These are phyloP conservation scores for Xylocopa sonorina DNA, from an alignment of 1,140 invertebrate species.

Conservation along the genomic window DNA sequence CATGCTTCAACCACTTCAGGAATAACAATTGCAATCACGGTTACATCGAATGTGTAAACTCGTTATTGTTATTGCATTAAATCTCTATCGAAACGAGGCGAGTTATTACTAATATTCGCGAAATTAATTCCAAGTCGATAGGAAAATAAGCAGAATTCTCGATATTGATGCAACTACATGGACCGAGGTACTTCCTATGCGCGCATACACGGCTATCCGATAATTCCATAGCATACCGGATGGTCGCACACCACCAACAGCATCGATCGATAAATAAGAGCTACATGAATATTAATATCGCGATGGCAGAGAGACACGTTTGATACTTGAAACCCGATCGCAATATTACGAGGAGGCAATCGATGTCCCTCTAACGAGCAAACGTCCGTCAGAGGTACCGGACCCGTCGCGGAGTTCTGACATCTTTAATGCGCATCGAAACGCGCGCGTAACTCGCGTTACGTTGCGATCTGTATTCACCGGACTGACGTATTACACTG, in stretches of 20 bases:
- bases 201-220: neutral
- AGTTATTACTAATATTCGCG: too few relatives aligned
- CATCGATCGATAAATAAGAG: neutral
- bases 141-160: too few relatives aligned
- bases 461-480: slow-evolving; percentile 8
- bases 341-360: neutral
- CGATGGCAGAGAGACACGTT: neutral
- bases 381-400: neutral
- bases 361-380: neutral
- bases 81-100: too few relatives aligned
- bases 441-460: neutral
- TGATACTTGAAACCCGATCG: neutral
- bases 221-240: neutral
- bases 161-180: neutral
- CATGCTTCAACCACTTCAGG: too few relatives aligned
- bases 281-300: neutral
- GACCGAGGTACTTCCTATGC: too few relatives aligned
- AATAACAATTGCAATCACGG: too few relatives aligned
- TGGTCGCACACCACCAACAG: too few relatives aligned
- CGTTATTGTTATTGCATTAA: too few relatives aligned
- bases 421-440: slow-evolving; percentile 11
- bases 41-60: too few relatives aligned
- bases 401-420: neutral
- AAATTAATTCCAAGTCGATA: too few relatives aligned
- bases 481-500: neutral